Evolutionary conservation across 2,797 vertebrate genomes (phyloP), one percentile per base, ranked within the genome.

Genomic region (Silurus aristotelis): DNA sequence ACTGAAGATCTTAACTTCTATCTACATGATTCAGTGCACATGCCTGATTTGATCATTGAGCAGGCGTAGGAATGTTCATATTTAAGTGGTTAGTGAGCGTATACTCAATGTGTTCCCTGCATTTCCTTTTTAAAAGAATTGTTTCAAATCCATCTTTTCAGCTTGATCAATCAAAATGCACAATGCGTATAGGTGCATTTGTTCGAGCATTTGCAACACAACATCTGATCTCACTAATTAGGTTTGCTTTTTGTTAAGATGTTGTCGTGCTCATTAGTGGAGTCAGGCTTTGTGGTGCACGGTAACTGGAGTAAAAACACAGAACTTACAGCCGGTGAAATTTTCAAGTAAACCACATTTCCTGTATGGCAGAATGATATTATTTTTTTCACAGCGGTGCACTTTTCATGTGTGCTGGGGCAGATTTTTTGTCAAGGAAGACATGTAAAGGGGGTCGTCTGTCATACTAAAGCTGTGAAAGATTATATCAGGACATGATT

Each of bases 141-240:
- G 20, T 58, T 43, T n/a, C 12, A 81, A 56, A 64, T 67, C 25
- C 56, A 38, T 1, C 6, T 70, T 75, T 70, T 67, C 22, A 22
- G 72, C 73, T 78, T 77, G 63, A 83, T 77, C 80, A 58, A 14
- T 70, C 55, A 20, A 25, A 67, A 86, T 27, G 55, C 46, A 25
- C 56, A 43, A n/a, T 63, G 73, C 55, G 46, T 67, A 31, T 72
- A 20, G 58, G 71, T 46, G 72, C 60, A 63, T 78, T 60, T 86
- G 85, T 78, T 83, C 80, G 64, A 55, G 55, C 64, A 55, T 71
- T 61, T 48, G 63, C 61, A 70, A 64, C 72, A 6, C 58, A 85
- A 25, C 84, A 82, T 85, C 84, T 85, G 79, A 82, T 82, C 79
- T 71, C 31, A 27, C 52, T 82, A 77, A 85, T 86, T 82, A 86